These are phyloP conservation scores for Tauraco erythrolophus DNA, from an alignment of 2,113 vertebrate genomes.

Conservation along the genomic window DNA sequence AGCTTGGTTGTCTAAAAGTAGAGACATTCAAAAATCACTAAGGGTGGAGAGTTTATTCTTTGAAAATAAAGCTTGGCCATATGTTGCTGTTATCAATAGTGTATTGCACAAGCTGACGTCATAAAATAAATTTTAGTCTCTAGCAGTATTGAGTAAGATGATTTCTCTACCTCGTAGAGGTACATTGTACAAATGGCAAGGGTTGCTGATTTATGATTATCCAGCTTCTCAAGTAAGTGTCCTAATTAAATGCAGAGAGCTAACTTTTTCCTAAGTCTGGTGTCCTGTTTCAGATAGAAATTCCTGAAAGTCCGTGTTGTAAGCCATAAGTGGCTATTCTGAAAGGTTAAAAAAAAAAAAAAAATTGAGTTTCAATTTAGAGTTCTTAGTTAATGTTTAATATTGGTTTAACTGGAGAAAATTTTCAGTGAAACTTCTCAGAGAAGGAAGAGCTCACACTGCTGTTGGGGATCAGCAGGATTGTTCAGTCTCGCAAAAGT, in stretches of 20 bases:
- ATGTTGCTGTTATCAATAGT: background rate
- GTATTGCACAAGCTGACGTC: background rate
- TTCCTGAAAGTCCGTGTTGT: background rate
- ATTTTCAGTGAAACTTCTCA: background rate
- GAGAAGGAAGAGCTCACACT: background rate
- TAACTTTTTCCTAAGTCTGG: background rate
- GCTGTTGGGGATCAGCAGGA: background rate
- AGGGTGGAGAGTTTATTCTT: background rate
- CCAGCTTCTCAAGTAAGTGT: background rate
- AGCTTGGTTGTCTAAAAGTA: background rate
- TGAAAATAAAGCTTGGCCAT: background rate
- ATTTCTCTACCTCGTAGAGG: background rate
- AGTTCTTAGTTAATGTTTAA: background rate
- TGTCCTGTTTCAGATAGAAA: background rate
- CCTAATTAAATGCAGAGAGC: background rate
- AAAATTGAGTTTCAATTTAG: background rate
- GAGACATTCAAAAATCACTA: background rate
- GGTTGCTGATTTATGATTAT: background rate
- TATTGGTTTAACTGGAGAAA: background rate
- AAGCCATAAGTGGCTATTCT: background rate
- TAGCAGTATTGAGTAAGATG: background rate
- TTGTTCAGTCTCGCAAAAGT: background rate
- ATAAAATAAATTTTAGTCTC: background rate
- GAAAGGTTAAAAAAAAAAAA: background rate
- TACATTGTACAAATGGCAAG: background rate